Evolutionary conservation across 1,140 invertebrate species (phyloP).

Genomic region (Lepeophtheirus salmonis): DNA sequence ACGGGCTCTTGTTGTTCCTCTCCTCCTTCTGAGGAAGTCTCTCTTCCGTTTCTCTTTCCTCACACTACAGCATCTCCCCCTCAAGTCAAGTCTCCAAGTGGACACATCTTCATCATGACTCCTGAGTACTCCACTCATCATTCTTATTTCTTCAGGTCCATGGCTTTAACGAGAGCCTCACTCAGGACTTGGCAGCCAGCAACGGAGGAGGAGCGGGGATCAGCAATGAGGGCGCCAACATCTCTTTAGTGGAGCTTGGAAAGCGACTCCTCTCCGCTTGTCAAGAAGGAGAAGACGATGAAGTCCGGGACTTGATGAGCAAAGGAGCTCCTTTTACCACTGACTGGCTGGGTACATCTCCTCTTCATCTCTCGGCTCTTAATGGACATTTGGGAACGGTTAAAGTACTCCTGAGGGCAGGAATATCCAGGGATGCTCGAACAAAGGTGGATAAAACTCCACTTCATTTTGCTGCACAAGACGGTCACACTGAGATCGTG

Average conservation of each 20-base stretch:
- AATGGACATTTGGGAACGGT: conserved; percentile 61
- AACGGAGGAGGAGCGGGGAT: no score
- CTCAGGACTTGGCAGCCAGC: no score
- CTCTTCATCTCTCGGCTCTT: conserved; percentile 64
- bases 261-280: conserved; percentile 58
- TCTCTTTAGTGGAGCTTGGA: conserved; percentile 48
- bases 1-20: no score
- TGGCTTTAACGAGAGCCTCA: no score
- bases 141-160: no score
- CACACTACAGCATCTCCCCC: no score
- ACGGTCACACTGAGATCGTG: conserved; percentile 58
- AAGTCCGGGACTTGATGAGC: conserved; percentile 55
- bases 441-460: conserved; percentile 84
- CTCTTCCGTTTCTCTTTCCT: no score
- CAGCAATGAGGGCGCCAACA: conserved; percentile 27
- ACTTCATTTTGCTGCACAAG: conserved; percentile 63
- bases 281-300: conserved; percentile 50
- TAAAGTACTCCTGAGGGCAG: conserved; percentile 57
- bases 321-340: conserved; percentile 75
- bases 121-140: no score
- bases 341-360: conserved; percentile 70
- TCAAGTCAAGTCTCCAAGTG: no score
- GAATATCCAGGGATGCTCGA: conserved; percentile 62
- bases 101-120: no score
- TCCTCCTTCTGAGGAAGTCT: no score